These are phyloP conservation scores for Metacarcinus magister DNA, from an alignment of 2,888 invertebrate genomes.

Conservation along the genomic window DNA sequence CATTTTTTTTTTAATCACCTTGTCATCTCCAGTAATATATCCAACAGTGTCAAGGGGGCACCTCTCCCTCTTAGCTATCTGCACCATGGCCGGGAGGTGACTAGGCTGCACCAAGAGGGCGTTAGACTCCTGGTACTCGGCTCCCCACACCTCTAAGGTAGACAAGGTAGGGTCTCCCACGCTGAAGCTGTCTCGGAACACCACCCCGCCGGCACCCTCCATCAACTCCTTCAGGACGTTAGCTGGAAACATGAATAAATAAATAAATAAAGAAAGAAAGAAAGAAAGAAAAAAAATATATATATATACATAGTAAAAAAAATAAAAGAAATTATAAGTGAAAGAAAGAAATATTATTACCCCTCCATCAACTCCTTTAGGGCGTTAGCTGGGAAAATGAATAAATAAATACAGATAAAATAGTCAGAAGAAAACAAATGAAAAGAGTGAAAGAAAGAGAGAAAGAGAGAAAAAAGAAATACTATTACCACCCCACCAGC, in stretches of 20 bases:
- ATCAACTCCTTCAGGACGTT: constrained; percentile 98
- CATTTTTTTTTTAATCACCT: constrained; percentile 84
- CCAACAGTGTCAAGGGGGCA: constrained; percentile 98
- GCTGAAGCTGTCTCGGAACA: constrained; percentile 93
- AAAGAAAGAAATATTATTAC: no score
- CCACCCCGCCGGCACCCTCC: constrained; percentile 96
- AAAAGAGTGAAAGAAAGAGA: no score
- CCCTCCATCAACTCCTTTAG: constrained; percentile 98
- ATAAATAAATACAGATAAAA: no score
- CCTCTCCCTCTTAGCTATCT: constrained; percentile 93
- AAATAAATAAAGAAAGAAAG: no score
- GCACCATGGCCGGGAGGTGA: constrained; percentile 88
- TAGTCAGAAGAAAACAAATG: no score
- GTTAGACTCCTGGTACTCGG: constrained; percentile 88
- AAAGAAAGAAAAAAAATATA: no score
- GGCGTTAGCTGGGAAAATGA: constrained; percentile 90
- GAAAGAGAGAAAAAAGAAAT: no score
- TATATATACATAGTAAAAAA: no score
- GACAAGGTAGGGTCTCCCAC: constrained; percentile 98
- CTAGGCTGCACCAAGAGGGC: constrained; percentile 92
- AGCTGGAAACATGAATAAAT: constrained; percentile 85
- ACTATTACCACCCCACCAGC: no score
- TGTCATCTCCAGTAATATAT: constrained; percentile 94
- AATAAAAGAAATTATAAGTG: no score
- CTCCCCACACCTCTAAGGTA: constrained; percentile 97